A percentile compares a stretch with the other conserved stretches of the same genome.
Evolutionary conservation across 1,140 invertebrate genomes (phyloP).

Genomic region (Metaphire vulgaris): DNA sequence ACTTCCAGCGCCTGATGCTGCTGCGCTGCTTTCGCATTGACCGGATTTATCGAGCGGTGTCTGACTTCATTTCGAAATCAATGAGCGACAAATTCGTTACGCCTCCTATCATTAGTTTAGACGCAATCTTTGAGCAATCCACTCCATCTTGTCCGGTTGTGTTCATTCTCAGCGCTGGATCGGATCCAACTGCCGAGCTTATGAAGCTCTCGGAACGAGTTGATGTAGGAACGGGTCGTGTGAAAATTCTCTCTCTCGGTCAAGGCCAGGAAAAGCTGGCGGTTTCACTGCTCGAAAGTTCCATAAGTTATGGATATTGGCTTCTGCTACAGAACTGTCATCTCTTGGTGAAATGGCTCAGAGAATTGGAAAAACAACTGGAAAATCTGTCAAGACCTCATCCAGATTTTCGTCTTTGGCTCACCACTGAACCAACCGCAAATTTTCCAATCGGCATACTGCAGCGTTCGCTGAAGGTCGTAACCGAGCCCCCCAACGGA

Average conservation of each 20-base stretch:
- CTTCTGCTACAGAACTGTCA: conserved; percentile 79
- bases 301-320: conserved; percentile 68
- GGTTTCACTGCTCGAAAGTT: conserved; percentile 61
- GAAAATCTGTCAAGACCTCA: conserved; percentile 67
- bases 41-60: conserved; percentile 71
- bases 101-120: conserved; percentile 71
- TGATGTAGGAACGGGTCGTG: conserved; percentile 65
- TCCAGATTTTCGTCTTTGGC: conserved; percentile 76
- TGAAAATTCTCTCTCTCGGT: conserved; percentile 76
- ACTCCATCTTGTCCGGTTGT: conserved; percentile 71
- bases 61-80: conserved; percentile 67
- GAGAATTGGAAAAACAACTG: conserved; percentile 66
- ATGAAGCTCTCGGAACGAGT: conserved; percentile 72
- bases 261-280: conserved; percentile 81
- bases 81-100: conserved; percentile 81
- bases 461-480: conserved; percentile 70
- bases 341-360: conserved; percentile 66
- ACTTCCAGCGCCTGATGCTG: conserved; percentile 71
- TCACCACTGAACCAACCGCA: conserved; percentile 72
- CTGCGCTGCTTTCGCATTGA: conserved; percentile 78
- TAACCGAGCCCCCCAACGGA: conserved; percentile 73
- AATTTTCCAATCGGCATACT: conserved; percentile 73
- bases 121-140: conserved; percentile 74
- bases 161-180: conserved; percentile 78
- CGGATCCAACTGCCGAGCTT: conserved; percentile 76